These are phyloP conservation scores for Erpobdella octoculata DNA, from an alignment of 2,888 invertebrate species.

Conservation along the genomic window DNA sequence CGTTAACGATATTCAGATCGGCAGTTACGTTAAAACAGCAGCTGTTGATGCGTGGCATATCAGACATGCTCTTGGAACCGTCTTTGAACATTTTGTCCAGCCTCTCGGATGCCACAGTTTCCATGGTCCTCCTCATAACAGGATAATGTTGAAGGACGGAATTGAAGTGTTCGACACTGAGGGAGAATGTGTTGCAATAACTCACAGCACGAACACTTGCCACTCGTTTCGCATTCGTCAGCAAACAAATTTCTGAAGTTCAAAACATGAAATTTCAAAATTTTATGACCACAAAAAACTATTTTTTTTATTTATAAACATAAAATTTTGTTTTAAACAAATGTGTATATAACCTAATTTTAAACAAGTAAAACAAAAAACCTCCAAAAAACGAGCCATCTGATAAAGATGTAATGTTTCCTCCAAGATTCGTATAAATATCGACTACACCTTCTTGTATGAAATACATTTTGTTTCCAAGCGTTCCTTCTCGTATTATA, in stretches of 20 bases:
- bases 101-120: constrained; percentile 95
- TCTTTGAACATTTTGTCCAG: constrained; percentile 97
- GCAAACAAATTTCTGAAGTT: constrained; percentile 79
- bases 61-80: constrained; percentile 56
- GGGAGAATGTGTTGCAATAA: constrained; percentile 93
- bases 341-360: too few relatives aligned
- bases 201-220: constrained; percentile 95
- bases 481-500: constrained; percentile 12
- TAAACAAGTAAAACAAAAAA: too few relatives aligned
- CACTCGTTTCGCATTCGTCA: constrained; percentile 90
- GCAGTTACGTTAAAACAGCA: constrained; percentile 49
- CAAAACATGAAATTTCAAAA: background rate
- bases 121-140: constrained; percentile 95
- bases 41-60: constrained; percentile 40
- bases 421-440: constrained; percentile 1
- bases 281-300: too few relatives aligned
- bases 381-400: constrained; percentile 11
- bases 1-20: constrained; percentile 49
- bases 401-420: background rate
- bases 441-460: constrained; percentile 14
- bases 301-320: too few relatives aligned
- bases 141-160: constrained; percentile 95
- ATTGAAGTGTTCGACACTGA: constrained; percentile 96
- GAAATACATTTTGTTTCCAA: constrained; percentile 10
- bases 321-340: too few relatives aligned